Base-by-base conservation (phyloP, 2,888 invertebrate genomes). In the Melanophora roralis region DNA sequence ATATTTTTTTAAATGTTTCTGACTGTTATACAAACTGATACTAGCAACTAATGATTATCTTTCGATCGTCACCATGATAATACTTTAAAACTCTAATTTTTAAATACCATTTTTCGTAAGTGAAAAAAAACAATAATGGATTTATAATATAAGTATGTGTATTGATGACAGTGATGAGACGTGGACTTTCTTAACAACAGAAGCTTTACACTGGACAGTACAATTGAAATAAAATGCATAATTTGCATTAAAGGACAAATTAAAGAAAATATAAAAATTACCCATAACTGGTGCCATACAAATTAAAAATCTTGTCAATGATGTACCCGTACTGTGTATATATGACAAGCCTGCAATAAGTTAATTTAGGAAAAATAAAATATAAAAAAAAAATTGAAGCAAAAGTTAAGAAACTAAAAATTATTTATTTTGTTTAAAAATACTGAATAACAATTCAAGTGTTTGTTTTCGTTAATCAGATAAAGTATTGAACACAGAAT, bases 221-320 rank as follows among this genome's bases (percentile, higher is more conserved):
- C n/a, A 21, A 62, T 43, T 38, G 49, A 62, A 45, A 27, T 27
- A 5, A 64, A 43, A 11, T 51, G 23, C n/a, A 43, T 51, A 51
- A 43, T 27, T 72, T 53, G 8, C 7, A 23, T 45, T n/a, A 36
- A 32, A 27, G 6, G 4, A 27, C 6, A 27, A 4, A 7, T 32
- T 34, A 45, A 51, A 40, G 45, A 57, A 34, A 59, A 19, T 53
- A 5, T 23, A 19, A 57, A 23, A 34, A 16, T 89, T 89, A 89
- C 89, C 89, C 88, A 89, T 89, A 47, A 89, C 89, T 83, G 89
- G 89, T 83, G 89, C 89, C 87, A 89, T 87, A 84, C 88, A 89
- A 84, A 88, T 86, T 84, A 89, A 84, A 84, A 89, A 88, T 78
- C 88, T 85, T 82, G 87, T 88, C 86, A 89, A 84, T 65, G 88